Evolutionary conservation across 2,113 vertebrate species (phyloP), one percentile per base, ranked within the genome.

Genomic region (Cryptomyrus ogoouensis): DNA sequence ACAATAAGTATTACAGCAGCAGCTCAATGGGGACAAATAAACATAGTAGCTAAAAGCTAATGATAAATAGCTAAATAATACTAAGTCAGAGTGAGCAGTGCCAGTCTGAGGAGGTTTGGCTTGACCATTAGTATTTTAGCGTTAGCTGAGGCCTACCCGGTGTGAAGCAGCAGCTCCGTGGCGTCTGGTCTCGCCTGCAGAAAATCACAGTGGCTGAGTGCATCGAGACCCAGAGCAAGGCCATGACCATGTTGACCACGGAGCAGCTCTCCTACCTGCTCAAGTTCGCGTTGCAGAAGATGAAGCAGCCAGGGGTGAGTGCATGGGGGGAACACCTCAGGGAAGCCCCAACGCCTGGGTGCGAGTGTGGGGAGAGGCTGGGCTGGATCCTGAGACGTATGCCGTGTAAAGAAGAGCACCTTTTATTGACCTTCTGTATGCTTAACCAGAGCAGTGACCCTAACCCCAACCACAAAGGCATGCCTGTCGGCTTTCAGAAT

Each of bases 251-350:
- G 98, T 97, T 99, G 90, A 99, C 97, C 91, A 96, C 97, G 46
- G 97, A 99, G 93, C 98, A 99, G 95, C 96, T 99, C 90, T 99
- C 98, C 49, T 99, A 98, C 95, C 97, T 99, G 93, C 98, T 99
- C 92, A 99, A 99, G 97, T 99, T 99, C 96, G 98, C 98, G 94
- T 97, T 99, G 94, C 98, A 99, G 96, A 99, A 99, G 96, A 99
- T 99, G 98, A 99, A 99, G 93, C 98, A 99, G 94, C 98, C 98
- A 90, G 98, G 98, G 96, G 98, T 99, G 98, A 98, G 98, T 95
- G 5, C 39, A 35, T n/a, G 53, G n/a, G 15, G 53, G 49, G 31
- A 21, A 42, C 19, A 13, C 49, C 31, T 17, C 74, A 39, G 74
- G 74, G 21, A 24, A 47, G 44, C 12, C 49, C 13, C 2, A 7